phyloP scores from a whole-genome alignment of 2,797 vertebrate species.

The Leptodactylus fallax region DNA sequence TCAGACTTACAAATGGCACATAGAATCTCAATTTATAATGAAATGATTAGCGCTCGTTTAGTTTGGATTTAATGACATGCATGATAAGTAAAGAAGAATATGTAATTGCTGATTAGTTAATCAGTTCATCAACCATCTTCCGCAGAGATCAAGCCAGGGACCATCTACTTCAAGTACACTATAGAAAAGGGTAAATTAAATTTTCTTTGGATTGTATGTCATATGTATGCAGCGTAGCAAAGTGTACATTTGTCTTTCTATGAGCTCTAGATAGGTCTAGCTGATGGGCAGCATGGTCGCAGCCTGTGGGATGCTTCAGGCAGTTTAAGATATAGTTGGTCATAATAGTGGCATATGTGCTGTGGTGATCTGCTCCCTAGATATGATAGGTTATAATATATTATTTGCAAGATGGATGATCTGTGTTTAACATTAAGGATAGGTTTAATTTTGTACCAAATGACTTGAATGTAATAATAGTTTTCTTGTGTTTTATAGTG shows the following conservation, averaged over 20 bases:
- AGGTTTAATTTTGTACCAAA: no score
- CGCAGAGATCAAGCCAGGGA: neutral
- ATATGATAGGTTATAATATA: neutral
- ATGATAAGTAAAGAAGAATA: constrained; percentile 20
- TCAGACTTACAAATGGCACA: neutral
- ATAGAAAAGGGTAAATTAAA: neutral
- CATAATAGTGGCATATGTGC: neutral
- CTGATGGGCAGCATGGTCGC: neutral
- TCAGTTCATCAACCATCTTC: constrained; percentile 27
- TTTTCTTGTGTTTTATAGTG: no score
- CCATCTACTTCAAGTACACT: neutral
- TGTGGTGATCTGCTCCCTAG: neutral
- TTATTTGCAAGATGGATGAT: neutral
- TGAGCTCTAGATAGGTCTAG: neutral
- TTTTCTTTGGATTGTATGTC: neutral
- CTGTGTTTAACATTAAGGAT: neutral
- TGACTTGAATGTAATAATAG: no score
- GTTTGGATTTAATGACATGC: constrained; percentile 20
- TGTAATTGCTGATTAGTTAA: constrained; percentile 48
- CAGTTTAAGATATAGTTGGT: neutral
- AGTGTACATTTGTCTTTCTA: neutral
- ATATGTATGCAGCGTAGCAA: no score
- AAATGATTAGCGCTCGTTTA: constrained; percentile 27
- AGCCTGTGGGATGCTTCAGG: neutral
- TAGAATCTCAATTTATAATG: constrained; percentile 24